Percentiles rank a stretch among this genome's conserved stretches.
Conservation (phyloP, 2,113 vertebrate species). For the Noturus placidus region DNA sequence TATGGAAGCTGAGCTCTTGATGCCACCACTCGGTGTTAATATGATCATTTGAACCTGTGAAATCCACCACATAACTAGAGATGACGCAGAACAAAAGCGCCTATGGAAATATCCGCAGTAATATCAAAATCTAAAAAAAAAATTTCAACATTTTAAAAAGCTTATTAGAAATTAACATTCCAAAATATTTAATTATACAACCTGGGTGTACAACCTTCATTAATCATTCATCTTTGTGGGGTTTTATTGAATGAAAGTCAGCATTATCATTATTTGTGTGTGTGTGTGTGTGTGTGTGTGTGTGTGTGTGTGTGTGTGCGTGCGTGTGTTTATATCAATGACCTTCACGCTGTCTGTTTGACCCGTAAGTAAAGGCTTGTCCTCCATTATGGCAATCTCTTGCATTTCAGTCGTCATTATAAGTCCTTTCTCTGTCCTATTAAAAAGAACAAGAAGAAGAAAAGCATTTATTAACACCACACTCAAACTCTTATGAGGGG, state of each 20-base stretch:
- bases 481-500: background rate
- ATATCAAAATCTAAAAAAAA: background rate
- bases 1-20: background rate
- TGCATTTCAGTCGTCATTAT: constrained; percentile 79
- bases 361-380: constrained; percentile 74
- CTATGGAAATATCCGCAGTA: background rate
- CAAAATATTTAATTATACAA: background rate
- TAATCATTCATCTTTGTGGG: background rate
- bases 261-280: constrained; percentile 6
- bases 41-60: background rate
- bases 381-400: constrained; percentile 77
- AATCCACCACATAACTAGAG: background rate
- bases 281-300: background rate
- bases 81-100: constrained; percentile 11
- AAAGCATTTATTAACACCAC: constrained; percentile 8
- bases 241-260: background rate
- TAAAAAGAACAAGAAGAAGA: constrained; percentile 34
- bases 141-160: background rate
- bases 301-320: background rate
- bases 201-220: background rate
- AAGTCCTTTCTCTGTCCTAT: constrained; percentile 57
- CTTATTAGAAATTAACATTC: background rate
- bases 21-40: background rate
- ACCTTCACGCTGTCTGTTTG: constrained; percentile 72
- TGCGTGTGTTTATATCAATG: constrained; percentile 37